phyloP scores from a whole-genome alignment of 2,888 invertebrate species.

The Agrotis ipsilon region DNA sequence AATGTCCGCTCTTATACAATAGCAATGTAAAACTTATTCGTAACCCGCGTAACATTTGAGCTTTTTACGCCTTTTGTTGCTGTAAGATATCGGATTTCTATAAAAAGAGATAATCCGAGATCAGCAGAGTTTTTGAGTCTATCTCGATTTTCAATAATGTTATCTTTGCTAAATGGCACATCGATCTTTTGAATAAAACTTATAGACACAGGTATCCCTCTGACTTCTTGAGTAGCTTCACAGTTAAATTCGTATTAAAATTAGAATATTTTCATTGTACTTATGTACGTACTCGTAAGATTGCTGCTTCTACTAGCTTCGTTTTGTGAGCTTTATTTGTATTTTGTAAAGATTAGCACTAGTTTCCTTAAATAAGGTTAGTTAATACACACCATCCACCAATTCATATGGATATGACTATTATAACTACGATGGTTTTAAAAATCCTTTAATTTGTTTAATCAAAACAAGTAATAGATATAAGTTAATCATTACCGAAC shows the following conservation, averaged over 20 bases:
- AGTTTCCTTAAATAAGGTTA: neutral
- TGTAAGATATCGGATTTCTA: constrained; percentile 73
- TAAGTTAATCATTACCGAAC: neutral
- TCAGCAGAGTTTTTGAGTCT: constrained; percentile 28
- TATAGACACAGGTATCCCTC: neutral
- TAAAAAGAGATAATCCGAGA: constrained; percentile 67
- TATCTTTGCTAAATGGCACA: constrained; percentile 2
- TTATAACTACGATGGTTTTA: too few relatives aligned
- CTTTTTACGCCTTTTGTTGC: constrained; percentile 75
- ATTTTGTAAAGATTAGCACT: neutral
- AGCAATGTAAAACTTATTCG: constrained; percentile 77
- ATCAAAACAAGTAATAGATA: too few relatives aligned
- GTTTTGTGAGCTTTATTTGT: neutral
- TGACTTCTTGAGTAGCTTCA: neutral
- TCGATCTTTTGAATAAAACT: constrained; percentile 13
- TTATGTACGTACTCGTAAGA: neutral
- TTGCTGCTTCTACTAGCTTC: neutral
- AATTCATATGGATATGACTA: neutral
- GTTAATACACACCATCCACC: too few relatives aligned
- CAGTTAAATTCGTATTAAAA: too few relatives aligned
- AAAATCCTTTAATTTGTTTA: too few relatives aligned
- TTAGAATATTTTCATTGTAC: too few relatives aligned
- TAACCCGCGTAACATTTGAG: constrained; percentile 73
- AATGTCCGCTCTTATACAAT: constrained; percentile 83
- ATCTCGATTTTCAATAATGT: constrained; percentile 5